Conservation (phyloP, 2,888 invertebrate species). For the Xanthorhoe spadicearia region DNA sequence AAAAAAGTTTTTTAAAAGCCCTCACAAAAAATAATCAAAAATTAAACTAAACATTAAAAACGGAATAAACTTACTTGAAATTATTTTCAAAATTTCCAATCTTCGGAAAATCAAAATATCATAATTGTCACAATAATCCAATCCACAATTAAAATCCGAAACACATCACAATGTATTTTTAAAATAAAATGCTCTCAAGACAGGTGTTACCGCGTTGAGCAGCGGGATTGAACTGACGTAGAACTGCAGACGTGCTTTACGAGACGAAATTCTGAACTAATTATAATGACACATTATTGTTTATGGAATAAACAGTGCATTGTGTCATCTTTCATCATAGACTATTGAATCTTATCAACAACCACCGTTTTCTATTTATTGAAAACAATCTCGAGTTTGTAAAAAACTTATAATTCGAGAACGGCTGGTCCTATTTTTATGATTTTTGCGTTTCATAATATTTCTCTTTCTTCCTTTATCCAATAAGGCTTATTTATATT, state of each 20-base stretch:
- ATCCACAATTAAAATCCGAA: slow-evolving; percentile 8
- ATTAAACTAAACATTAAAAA: neutral
- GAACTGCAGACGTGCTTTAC: slow-evolving; percentile 4
- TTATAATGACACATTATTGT: slow-evolving; percentile 16
- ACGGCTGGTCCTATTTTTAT: too few relatives aligned
- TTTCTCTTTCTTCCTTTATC: too few relatives aligned
- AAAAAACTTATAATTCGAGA: neutral
- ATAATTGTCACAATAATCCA: slow-evolving; percentile 14
- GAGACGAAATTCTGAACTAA: slow-evolving; percentile 13
- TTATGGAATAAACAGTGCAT: slow-evolving; percentile 7
- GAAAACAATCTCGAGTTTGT: too few relatives aligned
- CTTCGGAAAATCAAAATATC: slow-evolving; percentile 5
- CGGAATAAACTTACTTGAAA: neutral
- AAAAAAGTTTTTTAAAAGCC: neutral
- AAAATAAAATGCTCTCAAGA: neutral
- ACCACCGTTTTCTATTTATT: too few relatives aligned
- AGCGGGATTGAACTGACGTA: slow-evolving; percentile 19
- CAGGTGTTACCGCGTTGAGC: slow-evolving; percentile 14
- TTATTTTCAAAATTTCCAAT: slow-evolving; percentile 16
- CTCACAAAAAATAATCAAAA: neutral
- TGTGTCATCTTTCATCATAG: slow-evolving; percentile 3
- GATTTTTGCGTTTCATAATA: too few relatives aligned
- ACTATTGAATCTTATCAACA: slow-evolving; percentile 4
- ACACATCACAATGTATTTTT: slow-evolving; percentile 19
- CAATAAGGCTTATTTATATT: too few relatives aligned